These are phyloP conservation scores for Drosophila bipectinata DNA, from an alignment of 1,140 invertebrate species.

Conservation along the genomic window DNA sequence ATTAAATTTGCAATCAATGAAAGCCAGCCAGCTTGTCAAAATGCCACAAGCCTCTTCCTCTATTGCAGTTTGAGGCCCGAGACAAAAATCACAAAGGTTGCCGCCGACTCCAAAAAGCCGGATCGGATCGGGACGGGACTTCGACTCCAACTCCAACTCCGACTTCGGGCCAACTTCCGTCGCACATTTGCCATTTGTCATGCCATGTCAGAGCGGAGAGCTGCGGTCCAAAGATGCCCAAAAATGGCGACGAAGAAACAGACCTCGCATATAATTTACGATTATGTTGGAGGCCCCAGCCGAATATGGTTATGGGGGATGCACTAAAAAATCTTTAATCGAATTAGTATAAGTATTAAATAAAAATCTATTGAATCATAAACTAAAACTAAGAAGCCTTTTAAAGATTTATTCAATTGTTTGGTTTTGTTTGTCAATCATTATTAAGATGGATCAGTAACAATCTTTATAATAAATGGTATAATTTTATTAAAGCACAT, in stretches of 20 bases:
- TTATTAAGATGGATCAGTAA: too few relatives aligned
- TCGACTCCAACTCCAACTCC: conserved; percentile 1
- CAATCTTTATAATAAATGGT: too few relatives aligned
- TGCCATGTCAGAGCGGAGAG: conserved; percentile 51
- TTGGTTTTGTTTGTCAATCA: too few relatives aligned
- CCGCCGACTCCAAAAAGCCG: conserved; percentile 25
- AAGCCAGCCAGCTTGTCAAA: conserved; percentile 66
- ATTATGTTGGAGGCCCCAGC: conserved; percentile 43
- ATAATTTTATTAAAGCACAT: too few relatives aligned
- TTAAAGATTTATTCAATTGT: background rate
- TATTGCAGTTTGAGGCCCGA: conserved; percentile 17
- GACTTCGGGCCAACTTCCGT: conserved; percentile 61
- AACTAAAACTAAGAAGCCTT: background rate
- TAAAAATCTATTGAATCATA: background rate
- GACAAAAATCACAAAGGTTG: conserved; percentile 34
- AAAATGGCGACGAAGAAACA: conserved; percentile 54
- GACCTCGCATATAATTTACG: conserved; percentile 74
- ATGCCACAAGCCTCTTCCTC: conserved; percentile 45
- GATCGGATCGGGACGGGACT: background rate
- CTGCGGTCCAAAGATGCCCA: conserved; percentile 46
- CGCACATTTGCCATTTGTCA: conserved; percentile 80
- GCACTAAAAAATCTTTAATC: conserved; percentile 16
- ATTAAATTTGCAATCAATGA: conserved; percentile 70
- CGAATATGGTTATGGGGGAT: conserved; percentile 6
- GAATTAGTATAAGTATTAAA: background rate